Evolutionary conservation across 1,140 invertebrate genomes (phyloP).

Genomic region (Zaprionus kolodkinae): DNA sequence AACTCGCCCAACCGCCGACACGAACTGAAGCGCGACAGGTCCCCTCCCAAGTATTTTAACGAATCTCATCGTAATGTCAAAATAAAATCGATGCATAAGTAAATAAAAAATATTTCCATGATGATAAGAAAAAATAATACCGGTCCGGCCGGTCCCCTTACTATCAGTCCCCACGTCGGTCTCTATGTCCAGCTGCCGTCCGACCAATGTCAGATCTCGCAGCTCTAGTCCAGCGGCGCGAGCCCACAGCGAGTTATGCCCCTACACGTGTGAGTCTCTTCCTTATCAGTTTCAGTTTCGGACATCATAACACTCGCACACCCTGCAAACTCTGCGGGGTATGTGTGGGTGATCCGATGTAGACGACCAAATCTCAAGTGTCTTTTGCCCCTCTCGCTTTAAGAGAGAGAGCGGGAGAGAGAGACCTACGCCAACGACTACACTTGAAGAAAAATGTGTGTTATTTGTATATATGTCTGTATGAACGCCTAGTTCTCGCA

Average conservation of each 20-base stretch:
- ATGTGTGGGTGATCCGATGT: background rate
- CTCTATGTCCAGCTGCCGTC: no score
- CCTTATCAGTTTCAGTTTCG: background rate
- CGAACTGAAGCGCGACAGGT: constrained; percentile 39
- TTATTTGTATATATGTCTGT: background rate
- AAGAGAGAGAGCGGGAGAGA: background rate
- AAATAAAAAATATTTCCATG: constrained; percentile 58
- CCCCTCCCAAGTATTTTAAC: constrained; percentile 31
- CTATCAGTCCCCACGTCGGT: constrained; percentile 27
- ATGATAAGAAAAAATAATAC: constrained; percentile 55
- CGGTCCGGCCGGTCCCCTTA: background rate
- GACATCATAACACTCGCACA: background rate
- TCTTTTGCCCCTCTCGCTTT: background rate
- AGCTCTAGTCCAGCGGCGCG: background rate
- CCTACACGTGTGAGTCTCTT: background rate
- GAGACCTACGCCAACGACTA: background rate
- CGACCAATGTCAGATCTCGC: background rate
- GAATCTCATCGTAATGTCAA: constrained; percentile 31
- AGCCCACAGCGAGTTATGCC: constrained; percentile 4
- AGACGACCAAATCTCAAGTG: background rate
- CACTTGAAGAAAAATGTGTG: background rate
- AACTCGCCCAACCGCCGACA: background rate
- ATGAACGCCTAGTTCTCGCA: no score
- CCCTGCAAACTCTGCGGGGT: background rate
- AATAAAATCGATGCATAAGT: constrained; percentile 29